Base-by-base conservation (phyloP, 2,113 vertebrate genomes). In the Malurus elegans region DNA sequence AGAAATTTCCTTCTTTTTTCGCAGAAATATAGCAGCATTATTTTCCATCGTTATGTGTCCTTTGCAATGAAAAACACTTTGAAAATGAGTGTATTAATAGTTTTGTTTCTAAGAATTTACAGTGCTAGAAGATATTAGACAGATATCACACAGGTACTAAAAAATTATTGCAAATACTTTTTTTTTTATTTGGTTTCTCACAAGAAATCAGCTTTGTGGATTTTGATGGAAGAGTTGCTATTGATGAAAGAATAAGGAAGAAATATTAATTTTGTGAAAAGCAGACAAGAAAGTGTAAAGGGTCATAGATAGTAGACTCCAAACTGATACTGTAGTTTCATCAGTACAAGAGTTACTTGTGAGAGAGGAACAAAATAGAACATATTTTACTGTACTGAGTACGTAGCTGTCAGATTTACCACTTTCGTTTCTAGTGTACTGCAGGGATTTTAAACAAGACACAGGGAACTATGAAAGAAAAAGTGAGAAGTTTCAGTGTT, bases 361-460 rank as follows among this genome's bases (percentile, higher is more conserved):
- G 28, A 69, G 28, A 79, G 12, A 58, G 57, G 14, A 82, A 32
- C 2, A 45, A 62, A 73, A 62, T 3, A 9, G 18, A 67, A 26
- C 0, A 8, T 48, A 36, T 28, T 60, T 6, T 16, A 29, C 11
- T 9, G 21, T 8, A 18, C 10, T 9, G 1, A 0, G 0, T 29
- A 23, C 21, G 16, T 57, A 36, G 28, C 10, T 50, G 12, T 10
- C 48, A 53, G 21, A 1, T 83, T 83, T 69, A 31, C 6, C 10
- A 25, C 25, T 44, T n/a, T 31, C 4, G 28, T 12, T 25, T 26
- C 4, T 4, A 45, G 26, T 44, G 36, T 13, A 32, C 26, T 80
- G 6, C 3, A 31, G 9, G 18, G 10, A 40, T 75, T 75, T 79
- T 47, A 67, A 74, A 69, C 8, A 86, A 65, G 6, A n/a, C 34